Evolutionary conservation across 2,888 invertebrate species (phyloP).

Genomic region (Alviniconcha strummeri): DNA sequence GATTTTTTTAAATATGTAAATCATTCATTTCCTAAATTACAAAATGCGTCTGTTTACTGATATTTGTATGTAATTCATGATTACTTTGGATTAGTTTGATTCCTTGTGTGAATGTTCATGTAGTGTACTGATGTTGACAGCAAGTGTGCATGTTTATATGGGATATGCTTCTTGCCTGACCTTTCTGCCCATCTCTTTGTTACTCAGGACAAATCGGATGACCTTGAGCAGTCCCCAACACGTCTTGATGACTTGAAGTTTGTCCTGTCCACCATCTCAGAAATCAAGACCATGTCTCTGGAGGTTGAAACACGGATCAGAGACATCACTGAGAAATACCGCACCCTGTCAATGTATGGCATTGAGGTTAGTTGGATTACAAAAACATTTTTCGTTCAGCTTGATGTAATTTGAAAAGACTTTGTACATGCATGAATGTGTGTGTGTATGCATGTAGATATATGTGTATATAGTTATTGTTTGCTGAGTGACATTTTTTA

Average conservation of each 20-base stretch:
- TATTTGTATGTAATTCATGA: no score
- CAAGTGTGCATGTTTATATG: no score
- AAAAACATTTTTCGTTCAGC: background rate
- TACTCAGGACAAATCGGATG: conserved; percentile 77
- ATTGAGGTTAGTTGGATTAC: conserved; percentile 77
- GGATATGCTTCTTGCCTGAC: no score
- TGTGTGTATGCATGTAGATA: no score
- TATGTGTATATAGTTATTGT: no score
- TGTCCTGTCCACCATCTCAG: conserved; percentile 88
- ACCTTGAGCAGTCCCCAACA: conserved; percentile 85
- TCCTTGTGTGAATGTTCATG: no score
- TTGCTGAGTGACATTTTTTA: no score
- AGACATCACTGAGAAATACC: conserved; percentile 85
- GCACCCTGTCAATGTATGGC: conserved; percentile 83
- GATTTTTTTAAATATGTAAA: no score
- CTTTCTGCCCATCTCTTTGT: background rate
- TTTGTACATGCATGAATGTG: background rate
- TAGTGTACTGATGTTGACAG: no score
- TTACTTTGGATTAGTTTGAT: no score
- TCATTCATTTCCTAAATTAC: no score
- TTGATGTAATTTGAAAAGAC: background rate
- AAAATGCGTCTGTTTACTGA: no score
- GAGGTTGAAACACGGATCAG: conserved; percentile 85
- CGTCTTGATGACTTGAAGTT: conserved; percentile 87
- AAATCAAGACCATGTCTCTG: conserved; percentile 84